phyloP scores from a whole-genome alignment of 2,797 vertebrate species.

The Anableps anableps region DNA sequence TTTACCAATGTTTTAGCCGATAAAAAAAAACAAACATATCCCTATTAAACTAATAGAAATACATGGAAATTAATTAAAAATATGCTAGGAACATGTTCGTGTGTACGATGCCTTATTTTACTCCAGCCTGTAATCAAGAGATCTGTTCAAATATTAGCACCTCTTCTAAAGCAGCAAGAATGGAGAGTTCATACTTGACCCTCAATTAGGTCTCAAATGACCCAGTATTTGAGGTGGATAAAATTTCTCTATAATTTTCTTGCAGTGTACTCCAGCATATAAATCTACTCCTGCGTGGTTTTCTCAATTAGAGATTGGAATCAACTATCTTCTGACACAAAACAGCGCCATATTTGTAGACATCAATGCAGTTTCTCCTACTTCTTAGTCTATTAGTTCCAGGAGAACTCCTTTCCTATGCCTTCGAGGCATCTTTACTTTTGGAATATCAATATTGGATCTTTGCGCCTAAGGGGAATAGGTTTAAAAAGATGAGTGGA shows the following conservation, averaged over 20 bases:
- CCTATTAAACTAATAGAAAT: background rate
- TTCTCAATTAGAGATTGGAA: background rate
- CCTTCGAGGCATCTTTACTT: slow-evolving; percentile 41
- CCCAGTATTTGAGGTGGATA: background rate
- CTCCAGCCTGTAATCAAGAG: background rate
- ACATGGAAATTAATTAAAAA: background rate
- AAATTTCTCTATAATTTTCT: slow-evolving; percentile 4
- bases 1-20: background rate
- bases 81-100: background rate
- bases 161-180: background rate
- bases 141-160: background rate
- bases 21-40: background rate
- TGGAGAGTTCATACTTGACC: background rate
- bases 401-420: slow-evolving; percentile 13
- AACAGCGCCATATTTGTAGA: slow-evolving; percentile 14
- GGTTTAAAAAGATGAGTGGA: slow-evolving; percentile 24
- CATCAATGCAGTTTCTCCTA: slow-evolving; percentile 16
- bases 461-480: slow-evolving; percentile 34
- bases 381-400: slow-evolving; percentile 37
- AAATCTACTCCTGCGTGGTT: background rate
- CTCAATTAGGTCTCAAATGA: background rate
- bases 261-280: background rate
- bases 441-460: slow-evolving; percentile 56
- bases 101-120: background rate
- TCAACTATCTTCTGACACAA: background rate